Evolutionary conservation across 2,113 vertebrate genomes (phyloP), one percentile per base, ranked within the genome.

Genomic region (Labeo rohita): DNA sequence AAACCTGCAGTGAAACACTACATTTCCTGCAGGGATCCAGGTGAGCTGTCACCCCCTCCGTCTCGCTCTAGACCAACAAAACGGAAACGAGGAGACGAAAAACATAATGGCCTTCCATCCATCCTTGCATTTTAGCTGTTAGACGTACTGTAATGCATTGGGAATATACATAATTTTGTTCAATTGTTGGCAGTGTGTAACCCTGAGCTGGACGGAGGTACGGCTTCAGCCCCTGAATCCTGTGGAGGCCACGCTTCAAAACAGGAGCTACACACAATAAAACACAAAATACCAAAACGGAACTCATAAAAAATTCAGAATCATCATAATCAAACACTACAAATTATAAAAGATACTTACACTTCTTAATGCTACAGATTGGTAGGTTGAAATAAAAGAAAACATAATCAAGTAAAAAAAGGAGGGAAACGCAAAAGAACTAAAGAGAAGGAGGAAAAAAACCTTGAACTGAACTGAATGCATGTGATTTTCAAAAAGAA

Each of bases 151-250:
- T 47, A 28, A 47, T 28, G 21, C 12, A 47, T 15, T 47, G 7
- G 39, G 8, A 13, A 74, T 74, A 3, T 74, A 13, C 45, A 77
- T 50, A 18, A 77, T 54, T 52, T 77, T 54, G 74, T 34, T 16
- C 12, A 52, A 15, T 77, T 50, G 74, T 34, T 50, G 47, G 45
- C n/a, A 76, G 77, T 8, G 34, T 45, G 56, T 49, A 45, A 39
- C 23, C 16, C 34, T 50, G 36, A 89, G 74, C 79, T 87, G 45
- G 50, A 87, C 88, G 86, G 78, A 88, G 91, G 93, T 90, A 90
- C 91, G 92, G 93, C 88, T 90, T 90, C 92, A 92, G 94, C 93
- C 93, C 93, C 94, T 94, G 94, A 94, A 96, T 95, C 94, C 93
- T 66, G 54, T 84, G 86, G 49, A 79, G 90, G 54, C 87, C 86